Conservation (phyloP, 2,113 vertebrate species). For the Andinoacara biseriatus region DNA sequence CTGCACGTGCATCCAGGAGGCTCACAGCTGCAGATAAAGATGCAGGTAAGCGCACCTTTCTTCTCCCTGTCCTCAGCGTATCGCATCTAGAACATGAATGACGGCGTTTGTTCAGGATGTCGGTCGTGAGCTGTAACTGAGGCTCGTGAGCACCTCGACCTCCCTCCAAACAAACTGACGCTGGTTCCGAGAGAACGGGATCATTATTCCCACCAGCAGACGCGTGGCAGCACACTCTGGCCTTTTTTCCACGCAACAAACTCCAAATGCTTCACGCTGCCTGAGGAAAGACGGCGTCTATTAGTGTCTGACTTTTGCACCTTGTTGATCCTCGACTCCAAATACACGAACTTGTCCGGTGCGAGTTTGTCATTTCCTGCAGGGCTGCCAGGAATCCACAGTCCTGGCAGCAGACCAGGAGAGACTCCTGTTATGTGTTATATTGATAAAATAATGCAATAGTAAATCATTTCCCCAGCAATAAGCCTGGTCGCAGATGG, state of each 20-base stretch:
- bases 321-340: not conserved
- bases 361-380: not conserved
- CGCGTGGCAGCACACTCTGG: rapidly evolving
- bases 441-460: constrained; percentile 37
- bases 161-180: not conserved
- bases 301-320: rapidly evolving
- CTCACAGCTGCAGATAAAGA: no score
- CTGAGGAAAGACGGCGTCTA: not conserved
- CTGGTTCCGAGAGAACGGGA: not conserved
- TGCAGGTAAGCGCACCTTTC: no score
- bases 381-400: not conserved
- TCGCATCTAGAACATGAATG: no score
- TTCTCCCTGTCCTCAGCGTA: no score
- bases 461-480: constrained; percentile 38
- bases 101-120: no score
- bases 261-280: not conserved
- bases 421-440: not conserved
- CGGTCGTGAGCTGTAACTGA: no score
- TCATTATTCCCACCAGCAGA: not conserved
- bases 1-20: rapidly evolving
- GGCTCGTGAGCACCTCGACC: not conserved
- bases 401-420: not conserved
- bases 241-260: not conserved
- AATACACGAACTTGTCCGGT: not conserved
- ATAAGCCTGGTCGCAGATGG: constrained; percentile 42